phyloP scores from a whole-genome alignment of 2,797 vertebrate genomes.

The Labeo calbasu region DNA sequence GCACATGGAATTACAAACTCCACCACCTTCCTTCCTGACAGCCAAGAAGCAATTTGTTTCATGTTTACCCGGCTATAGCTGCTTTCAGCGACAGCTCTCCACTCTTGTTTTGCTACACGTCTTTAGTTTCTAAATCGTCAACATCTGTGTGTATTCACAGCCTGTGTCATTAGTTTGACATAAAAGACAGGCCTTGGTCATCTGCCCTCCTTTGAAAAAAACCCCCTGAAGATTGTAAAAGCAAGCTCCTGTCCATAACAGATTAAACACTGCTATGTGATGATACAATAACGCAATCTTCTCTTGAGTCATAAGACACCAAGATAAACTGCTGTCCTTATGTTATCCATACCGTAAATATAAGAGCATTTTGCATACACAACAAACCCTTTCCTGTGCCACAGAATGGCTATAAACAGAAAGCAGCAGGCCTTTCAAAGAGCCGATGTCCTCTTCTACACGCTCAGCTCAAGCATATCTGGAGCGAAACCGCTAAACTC shows the following conservation, averaged over 20 bases:
- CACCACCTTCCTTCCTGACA: constrained; percentile 78
- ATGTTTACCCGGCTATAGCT: constrained; percentile 71
- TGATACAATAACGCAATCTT: constrained; percentile 19
- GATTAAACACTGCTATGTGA: constrained; percentile 16
- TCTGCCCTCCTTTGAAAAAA: neutral
- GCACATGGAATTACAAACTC: constrained; percentile 75
- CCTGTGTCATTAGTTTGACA: neutral
- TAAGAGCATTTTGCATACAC: constrained; percentile 34
- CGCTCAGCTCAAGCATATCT: constrained; percentile 70
- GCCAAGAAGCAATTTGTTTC: constrained; percentile 80
- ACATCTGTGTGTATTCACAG: constrained; percentile 1
- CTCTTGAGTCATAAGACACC: constrained; percentile 12
- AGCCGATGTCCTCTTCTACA: constrained; percentile 21
- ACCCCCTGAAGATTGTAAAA: neutral
- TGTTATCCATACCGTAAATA: constrained; percentile 53
- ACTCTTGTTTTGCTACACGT: constrained; percentile 61
- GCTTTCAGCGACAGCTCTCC: constrained; percentile 57
- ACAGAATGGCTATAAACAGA: constrained; percentile 32
- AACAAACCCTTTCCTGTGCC: constrained; percentile 16
- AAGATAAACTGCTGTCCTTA: constrained; percentile 27
- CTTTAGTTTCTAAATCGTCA: neutral
- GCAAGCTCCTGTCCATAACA: neutral
- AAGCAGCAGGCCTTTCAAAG: constrained; percentile 30
- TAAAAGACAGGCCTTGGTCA: neutral
- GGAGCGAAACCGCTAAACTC: constrained; percentile 76